A percentile compares a stretch with the other conserved stretches of the same genome.
phyloP scores from a whole-genome alignment of 2,113 vertebrate genomes.

The Poeciliopsis occidentalis region DNA sequence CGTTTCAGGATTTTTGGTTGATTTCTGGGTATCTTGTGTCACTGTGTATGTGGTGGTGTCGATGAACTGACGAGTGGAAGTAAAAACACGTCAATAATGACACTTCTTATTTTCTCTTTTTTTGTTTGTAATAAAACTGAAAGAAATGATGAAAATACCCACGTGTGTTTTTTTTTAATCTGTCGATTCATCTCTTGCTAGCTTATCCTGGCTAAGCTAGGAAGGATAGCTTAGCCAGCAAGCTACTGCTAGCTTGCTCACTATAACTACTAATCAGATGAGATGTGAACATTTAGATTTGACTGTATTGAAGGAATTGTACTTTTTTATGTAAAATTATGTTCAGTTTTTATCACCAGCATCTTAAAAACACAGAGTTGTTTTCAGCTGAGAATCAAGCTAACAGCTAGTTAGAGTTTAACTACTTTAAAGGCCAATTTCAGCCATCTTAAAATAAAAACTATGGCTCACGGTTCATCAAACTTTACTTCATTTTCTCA shows the following conservation, averaged over 20 bases:
- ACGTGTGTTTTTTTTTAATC: slow-evolving; percentile 10
- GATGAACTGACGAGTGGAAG: slow-evolving; percentile 71
- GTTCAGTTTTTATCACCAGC: not conserved
- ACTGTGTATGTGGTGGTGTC: slow-evolving; percentile 76
- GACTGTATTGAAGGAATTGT: too few species aligned
- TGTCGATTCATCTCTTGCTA: not conserved
- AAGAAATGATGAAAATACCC: slow-evolving; percentile 59
- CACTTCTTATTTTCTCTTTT: slow-evolving; percentile 58
- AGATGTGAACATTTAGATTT: not conserved
- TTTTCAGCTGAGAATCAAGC: not conserved
- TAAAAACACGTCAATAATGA: slow-evolving; percentile 78
- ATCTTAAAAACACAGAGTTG: not conserved
- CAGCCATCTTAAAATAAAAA: not conserved
- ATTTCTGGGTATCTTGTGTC: slow-evolving; percentile 75
- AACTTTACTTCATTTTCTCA: not conserved
- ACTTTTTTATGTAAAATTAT: not conserved
- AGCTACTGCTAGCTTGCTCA: not conserved
- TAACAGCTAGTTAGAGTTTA: not conserved
- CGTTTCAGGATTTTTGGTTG: slow-evolving; percentile 52
- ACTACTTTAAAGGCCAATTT: not conserved
- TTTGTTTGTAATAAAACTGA: slow-evolving; percentile 85
- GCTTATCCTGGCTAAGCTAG: not conserved
- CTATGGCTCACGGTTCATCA: not conserved
- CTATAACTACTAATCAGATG: not conserved
- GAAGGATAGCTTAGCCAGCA: too few species aligned